These are phyloP conservation scores for Rissa tridactyla DNA, from an alignment of 2,113 vertebrate genomes.

Conservation along the genomic window DNA sequence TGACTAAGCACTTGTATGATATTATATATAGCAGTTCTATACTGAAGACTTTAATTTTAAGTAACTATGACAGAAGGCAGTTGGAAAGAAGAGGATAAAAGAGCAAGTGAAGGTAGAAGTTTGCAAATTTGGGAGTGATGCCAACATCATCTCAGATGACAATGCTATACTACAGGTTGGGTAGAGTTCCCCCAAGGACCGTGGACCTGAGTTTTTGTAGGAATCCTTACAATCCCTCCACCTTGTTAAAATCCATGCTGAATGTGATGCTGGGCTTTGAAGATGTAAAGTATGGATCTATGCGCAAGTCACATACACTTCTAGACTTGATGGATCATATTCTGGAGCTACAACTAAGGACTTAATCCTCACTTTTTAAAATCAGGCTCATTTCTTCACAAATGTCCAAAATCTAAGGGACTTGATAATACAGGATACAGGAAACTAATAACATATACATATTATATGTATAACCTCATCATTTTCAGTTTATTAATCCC, in stretches of 20 bases:
- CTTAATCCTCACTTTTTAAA: not conserved
- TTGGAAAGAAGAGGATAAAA: not conserved
- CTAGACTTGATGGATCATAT: not conserved
- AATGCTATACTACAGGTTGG: not conserved
- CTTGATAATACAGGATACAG: not conserved
- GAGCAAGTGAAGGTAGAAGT: not conserved
- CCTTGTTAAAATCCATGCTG: not conserved
- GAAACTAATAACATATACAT: not conserved
- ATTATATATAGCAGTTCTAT: not conserved
- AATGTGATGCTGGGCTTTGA: not conserved
- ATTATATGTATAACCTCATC: not conserved
- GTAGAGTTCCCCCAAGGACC: not conserved
- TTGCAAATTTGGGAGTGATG: not conserved
- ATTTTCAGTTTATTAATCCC: not conserved
- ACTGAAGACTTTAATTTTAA: not conserved
- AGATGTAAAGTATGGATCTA: not conserved
- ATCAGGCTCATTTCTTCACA: not conserved
- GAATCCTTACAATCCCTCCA: not conserved
- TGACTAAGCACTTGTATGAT: not conserved
- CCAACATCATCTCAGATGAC: not conserved
- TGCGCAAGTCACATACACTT: not conserved
- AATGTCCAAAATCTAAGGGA: not conserved
- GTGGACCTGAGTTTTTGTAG: not conserved
- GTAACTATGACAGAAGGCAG: not conserved
- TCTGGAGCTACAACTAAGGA: not conserved